Percentiles rank a stretch among this genome's conserved stretches.
Conservation (phyloP, 2,888 invertebrate species). For the Fabriciana adippe region DNA sequence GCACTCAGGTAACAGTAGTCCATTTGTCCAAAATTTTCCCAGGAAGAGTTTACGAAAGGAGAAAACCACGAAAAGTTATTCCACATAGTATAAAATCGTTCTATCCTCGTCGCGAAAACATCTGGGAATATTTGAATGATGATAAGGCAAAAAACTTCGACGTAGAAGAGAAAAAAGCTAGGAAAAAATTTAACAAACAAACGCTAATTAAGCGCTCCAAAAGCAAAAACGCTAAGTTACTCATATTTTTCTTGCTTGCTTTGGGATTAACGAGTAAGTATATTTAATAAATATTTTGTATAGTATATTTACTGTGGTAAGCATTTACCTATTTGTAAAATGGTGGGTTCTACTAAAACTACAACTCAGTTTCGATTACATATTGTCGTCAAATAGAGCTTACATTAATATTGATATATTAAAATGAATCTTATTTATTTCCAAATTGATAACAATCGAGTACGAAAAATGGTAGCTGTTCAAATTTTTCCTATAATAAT, state of each 20-base stretch:
- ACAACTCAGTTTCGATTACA: too few relatives aligned
- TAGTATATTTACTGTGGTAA: constrained; percentile 3
- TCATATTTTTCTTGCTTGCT: constrained; percentile 49
- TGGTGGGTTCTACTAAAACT: not conserved
- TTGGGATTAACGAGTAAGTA: constrained; percentile 53
- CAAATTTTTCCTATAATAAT: too few relatives aligned
- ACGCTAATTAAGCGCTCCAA: constrained; percentile 45
- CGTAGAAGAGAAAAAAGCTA: constrained; percentile 42
- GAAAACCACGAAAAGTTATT: constrained; percentile 53
- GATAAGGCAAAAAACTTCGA: constrained; percentile 43
- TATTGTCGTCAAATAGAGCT: too few relatives aligned
- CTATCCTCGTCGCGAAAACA: constrained; percentile 63
- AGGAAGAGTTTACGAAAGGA: constrained; percentile 62
- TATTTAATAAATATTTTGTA: constrained; percentile 31
- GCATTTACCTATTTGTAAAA: not conserved
- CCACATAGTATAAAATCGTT: constrained; percentile 61
- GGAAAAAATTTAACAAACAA: constrained; percentile 52
- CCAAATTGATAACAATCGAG: too few relatives aligned
- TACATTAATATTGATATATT: too few relatives aligned
- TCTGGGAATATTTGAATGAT: constrained; percentile 66
- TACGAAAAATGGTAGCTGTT: too few relatives aligned
- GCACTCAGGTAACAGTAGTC: constrained; percentile 53
- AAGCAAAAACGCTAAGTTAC: constrained; percentile 47
- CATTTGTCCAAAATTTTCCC: constrained; percentile 41
- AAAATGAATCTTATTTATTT: too few relatives aligned